A percentile compares a stretch with the other conserved stretches of the same genome.
Conservation (phyloP, 2,113 vertebrate genomes). For the Xenopus borealis region DNA sequence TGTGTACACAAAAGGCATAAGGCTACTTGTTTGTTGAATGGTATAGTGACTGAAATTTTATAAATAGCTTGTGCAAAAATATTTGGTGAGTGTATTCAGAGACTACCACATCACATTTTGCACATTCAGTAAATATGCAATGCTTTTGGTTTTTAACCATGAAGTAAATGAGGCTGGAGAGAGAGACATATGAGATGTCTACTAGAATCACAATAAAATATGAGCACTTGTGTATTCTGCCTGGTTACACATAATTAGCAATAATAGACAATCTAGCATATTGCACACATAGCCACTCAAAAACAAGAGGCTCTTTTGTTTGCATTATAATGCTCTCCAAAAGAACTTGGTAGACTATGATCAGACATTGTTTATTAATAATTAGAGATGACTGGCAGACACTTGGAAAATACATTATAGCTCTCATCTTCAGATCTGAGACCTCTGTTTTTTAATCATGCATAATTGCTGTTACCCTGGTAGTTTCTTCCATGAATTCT, state of each 20-base stretch:
- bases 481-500: conserved; percentile 25
- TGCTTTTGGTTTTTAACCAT: no score
- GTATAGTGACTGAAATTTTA: no score
- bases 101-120: no score
- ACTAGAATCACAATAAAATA: background rate
- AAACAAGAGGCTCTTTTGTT: conserved; percentile 10
- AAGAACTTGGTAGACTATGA: background rate
- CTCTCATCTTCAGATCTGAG: conserved; percentile 13
- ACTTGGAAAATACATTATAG: conserved; percentile 34
- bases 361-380: conserved; percentile 18
- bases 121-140: no score
- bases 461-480: conserved; percentile 37
- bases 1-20: no score
- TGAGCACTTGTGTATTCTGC: conserved; percentile 1
- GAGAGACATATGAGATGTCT: no score
- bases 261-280: conserved; percentile 5
- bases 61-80: no score
- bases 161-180: no score
- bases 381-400: conserved; percentile 41
- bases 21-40: no score
- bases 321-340: conserved; percentile 10
- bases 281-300: background rate
- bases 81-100: no score
- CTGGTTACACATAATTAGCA: conserved; percentile 2
- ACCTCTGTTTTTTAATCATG: conserved; percentile 18